Evolutionary conservation across 1,140 invertebrate genomes (phyloP), one percentile per base, ranked within the genome.

Genomic region (Drosophila malerkotliana): DNA sequence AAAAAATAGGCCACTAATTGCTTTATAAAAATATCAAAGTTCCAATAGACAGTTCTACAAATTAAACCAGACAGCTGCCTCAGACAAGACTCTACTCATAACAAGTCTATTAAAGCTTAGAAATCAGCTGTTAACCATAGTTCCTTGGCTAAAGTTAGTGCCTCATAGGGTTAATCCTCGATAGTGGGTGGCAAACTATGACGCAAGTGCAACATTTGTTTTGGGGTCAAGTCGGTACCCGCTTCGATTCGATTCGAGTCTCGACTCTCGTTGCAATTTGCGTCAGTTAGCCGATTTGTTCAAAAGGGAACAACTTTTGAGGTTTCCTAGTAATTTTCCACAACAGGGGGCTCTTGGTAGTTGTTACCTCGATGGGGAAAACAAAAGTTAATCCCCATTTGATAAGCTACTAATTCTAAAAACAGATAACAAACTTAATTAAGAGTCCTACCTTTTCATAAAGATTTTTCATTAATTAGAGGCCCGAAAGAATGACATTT

Each of bases 311-410:
- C 67, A 76, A 67, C 72, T 76, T 76, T 76, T 76, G 55, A 76
- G 72, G 62, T 56, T 75, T 83, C 78, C 72, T 37, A 71, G 62
- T 78, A 66, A 75, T 66, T 75, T 87, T 68, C 54, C 76, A 44
- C 45, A 56, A 49, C 52, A 28, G 6, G 52, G 28, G 30, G 28
- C 30, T 57, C 34, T 10, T 37, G 21, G n/a, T 28, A 6, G 3
- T 18, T 5, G 1, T 28, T 9, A 14, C 21, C 21, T 3, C 44
- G 6, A 15, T 7, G 5, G 7, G 18, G 3, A 12, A 69, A n/a
- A 8, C 39, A 68, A 56, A 56, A 69, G 41, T 45, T 68, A 57
- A 56, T 69, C 32, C 32, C 37, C 39, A 12, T 37, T 44, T 44
- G 14, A 44, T 18, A 44, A 37, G 34, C 32, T 34, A 8, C 32